phyloP scores from a whole-genome alignment of 2,888 invertebrate species.

The Ypsolopha sequella region DNA sequence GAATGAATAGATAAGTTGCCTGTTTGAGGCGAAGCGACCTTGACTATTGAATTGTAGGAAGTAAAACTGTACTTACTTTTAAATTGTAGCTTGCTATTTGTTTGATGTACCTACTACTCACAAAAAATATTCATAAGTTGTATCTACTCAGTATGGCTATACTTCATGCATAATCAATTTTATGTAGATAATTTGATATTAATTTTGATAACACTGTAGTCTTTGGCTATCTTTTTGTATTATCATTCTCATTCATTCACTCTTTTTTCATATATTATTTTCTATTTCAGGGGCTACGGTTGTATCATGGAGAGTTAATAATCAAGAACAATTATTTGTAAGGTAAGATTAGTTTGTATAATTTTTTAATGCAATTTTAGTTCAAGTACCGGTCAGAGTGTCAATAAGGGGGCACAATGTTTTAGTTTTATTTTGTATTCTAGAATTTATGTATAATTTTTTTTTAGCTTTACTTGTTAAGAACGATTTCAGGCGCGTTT shows the following conservation, averaged over 20 bases:
- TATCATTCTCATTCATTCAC: constrained; percentile 3
- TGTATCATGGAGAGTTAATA: constrained; percentile 96
- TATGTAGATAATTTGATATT: not conserved
- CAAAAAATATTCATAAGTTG: constrained; percentile 51
- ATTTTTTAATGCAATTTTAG: no score
- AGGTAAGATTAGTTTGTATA: constrained; percentile 73
- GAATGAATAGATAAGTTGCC: constrained; percentile 61
- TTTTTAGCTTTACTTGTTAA: no score
- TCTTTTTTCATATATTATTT: constrained; percentile 6
- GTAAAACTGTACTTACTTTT: constrained; percentile 65
- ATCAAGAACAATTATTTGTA: constrained; percentile 96
- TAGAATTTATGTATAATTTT: no score
- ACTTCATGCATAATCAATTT: not conserved
- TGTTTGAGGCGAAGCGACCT: constrained; percentile 40
- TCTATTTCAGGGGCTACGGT: constrained; percentile 90
- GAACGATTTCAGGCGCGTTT: no score
- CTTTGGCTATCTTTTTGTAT: not conserved
- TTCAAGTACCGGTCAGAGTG: no score
- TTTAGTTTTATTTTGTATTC: no score
- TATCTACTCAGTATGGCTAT: not conserved
- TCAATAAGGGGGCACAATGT: no score
- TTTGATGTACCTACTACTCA: constrained; percentile 59
- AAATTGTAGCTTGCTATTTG: constrained; percentile 68
- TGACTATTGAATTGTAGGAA: constrained; percentile 70
- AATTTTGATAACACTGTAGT: no score